Percentiles rank a stretch among this genome's conserved stretches.
These are phyloP conservation scores for Rhynchotus rufescens DNA, from an alignment of 2,797 vertebrate species.

Conservation along the genomic window DNA sequence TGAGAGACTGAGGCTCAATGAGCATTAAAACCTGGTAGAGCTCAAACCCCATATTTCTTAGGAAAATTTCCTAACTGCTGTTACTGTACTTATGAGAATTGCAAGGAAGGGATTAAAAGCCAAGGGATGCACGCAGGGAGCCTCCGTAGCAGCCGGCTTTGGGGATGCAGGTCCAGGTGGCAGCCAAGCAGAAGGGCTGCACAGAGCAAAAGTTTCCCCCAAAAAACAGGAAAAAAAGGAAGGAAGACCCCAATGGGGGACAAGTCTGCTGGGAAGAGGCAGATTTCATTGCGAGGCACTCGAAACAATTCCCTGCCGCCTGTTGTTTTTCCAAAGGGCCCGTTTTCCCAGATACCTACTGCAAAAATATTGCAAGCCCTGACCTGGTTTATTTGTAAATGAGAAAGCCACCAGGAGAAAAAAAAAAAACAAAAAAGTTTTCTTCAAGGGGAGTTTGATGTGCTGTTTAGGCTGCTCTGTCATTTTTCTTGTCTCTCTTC, in stretches of 20 bases:
- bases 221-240: not conserved
- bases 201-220: constrained; percentile 33
- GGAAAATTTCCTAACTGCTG: not conserved
- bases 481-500: constrained; percentile 84
- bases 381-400: constrained; percentile 3
- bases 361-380: not conserved
- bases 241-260: not conserved
- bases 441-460: constrained; percentile 56
- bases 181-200: constrained; percentile 30
- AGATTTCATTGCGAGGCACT: not conserved
- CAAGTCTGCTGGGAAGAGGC: constrained; percentile 3
- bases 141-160: not conserved
- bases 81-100: not conserved
- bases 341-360: not conserved
- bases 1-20: not conserved
- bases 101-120: not conserved
- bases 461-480: constrained; percentile 73
- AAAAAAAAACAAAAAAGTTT: not conserved
- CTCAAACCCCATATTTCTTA: not conserved
- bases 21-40: not conserved
- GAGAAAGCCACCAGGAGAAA: not conserved
- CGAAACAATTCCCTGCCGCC: not conserved
- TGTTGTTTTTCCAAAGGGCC: not conserved
- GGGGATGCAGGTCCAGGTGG: constrained; percentile 61
- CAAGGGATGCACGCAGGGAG: not conserved